Conservation (phyloP, 1,140 invertebrate genomes). For the Hypothenemus hampei region DNA sequence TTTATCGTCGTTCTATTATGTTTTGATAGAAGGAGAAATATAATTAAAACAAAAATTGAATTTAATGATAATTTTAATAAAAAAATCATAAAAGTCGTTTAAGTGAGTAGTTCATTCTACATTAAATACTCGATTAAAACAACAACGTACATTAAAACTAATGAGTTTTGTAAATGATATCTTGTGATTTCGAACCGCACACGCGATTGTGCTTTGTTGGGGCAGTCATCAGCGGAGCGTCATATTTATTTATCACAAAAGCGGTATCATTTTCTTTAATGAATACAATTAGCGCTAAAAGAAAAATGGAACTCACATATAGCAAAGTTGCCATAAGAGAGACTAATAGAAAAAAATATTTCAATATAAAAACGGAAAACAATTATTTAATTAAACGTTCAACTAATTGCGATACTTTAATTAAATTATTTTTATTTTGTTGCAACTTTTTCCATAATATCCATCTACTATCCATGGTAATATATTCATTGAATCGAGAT, state of each 20-base stretch:
- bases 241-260: constrained; percentile 17
- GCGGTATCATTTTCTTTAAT: constrained; percentile 3
- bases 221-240: constrained; percentile 6
- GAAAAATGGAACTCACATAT: background rate
- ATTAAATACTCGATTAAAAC: constrained; percentile 6
- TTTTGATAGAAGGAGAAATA: too few relatives aligned
- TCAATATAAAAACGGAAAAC: too few relatives aligned
- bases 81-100: constrained; percentile 1
- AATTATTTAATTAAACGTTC: too few relatives aligned
- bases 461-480: constrained; percentile 36
- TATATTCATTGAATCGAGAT: constrained; percentile 40
- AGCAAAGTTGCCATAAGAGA: too few relatives aligned
- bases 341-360: too few relatives aligned
- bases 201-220: constrained; percentile 14
- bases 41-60: too few relatives aligned
- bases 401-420: too few relatives aligned
- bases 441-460: too few relatives aligned
- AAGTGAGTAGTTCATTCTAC: constrained; percentile 3
- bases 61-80: too few relatives aligned
- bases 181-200: constrained; percentile 13
- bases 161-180: constrained; percentile 15
- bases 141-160: constrained; percentile 13
- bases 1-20: too few relatives aligned
- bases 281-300: constrained; percentile 1
- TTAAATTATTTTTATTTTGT: too few relatives aligned